Conservation (phyloP, 2,888 invertebrate species). For the Smittia sp. region DNA sequence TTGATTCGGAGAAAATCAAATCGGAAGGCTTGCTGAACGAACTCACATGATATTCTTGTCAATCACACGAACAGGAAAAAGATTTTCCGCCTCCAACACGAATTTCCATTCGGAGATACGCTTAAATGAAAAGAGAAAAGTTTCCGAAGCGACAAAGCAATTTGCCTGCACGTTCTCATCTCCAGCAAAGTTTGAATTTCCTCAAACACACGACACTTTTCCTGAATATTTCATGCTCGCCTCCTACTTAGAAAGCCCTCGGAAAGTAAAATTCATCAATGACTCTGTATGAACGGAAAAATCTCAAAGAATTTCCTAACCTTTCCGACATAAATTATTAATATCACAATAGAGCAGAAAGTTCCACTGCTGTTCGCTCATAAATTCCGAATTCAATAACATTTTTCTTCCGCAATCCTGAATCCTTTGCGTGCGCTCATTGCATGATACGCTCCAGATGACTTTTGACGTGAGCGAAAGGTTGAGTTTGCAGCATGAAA, state of each 20-base stretch:
- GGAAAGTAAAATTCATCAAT: background rate
- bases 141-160: background rate
- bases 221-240: background rate
- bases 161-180: background rate
- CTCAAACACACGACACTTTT: background rate
- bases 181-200: background rate
- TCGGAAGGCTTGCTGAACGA: background rate
- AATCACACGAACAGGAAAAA: background rate
- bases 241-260: background rate
- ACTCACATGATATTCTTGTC: background rate
- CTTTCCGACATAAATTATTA: too few species aligned
- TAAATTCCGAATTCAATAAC: too few species aligned
- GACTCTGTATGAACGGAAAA: background rate
- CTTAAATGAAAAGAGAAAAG: background rate
- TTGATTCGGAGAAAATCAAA: background rate
- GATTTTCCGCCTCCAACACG: background rate
- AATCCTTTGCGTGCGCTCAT: too few species aligned
- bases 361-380: too few species aligned
- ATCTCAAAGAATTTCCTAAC: too few species aligned
- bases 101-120: background rate
- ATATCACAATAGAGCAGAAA: too few species aligned
- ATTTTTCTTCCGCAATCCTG: too few species aligned
- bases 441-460: too few species aligned
- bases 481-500: too few species aligned
- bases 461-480: too few species aligned